phyloP scores from a whole-genome alignment of 2,888 invertebrate species.

The Folsomia candida region DNA sequence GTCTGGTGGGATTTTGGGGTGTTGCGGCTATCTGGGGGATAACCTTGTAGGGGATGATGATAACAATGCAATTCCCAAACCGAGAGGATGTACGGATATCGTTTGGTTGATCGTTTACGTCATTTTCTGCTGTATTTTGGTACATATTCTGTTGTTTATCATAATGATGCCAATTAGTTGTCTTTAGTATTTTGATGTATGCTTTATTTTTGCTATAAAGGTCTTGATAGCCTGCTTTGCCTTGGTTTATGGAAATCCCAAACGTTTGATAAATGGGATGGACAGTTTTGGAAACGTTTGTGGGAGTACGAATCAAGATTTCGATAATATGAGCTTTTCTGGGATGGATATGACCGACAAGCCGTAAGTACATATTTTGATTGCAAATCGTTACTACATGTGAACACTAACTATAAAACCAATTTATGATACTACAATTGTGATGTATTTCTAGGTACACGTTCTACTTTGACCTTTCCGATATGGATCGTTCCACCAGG shows the following conservation, averaged over 20 bases:
- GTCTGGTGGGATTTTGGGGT: constrained; percentile 20
- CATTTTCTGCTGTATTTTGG: constrained; percentile 80
- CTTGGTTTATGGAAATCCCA: constrained; percentile 81
- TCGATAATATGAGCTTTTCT: constrained; percentile 70
- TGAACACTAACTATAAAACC: constrained; percentile 4
- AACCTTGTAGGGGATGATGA: constrained; percentile 14
- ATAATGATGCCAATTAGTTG: not conserved
- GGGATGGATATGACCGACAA: constrained; percentile 77
- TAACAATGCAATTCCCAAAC: constrained; percentile 28
- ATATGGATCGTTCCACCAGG: constrained; percentile 73
- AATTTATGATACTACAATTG: not conserved
- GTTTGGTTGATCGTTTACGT: constrained; percentile 76
- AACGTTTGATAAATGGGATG: constrained; percentile 82
- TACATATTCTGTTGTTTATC: constrained; percentile 55
- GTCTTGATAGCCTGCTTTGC: constrained; percentile 81
- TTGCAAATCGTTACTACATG: not conserved
- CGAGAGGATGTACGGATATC: constrained; percentile 75
- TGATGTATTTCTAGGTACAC: constrained; percentile 61
- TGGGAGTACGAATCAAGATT: constrained; percentile 76
- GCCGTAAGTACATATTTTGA: constrained; percentile 56
- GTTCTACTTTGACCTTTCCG: constrained; percentile 77
- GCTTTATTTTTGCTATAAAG: constrained; percentile 59
- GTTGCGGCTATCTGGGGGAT: constrained; percentile 30
- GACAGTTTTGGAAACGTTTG: constrained; percentile 95
- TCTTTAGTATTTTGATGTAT: not conserved